Evolutionary conservation across 23 tunicate species (phyloP), one percentile per base, ranked within the genome.

Genomic region (Ascidia mentula): DNA sequence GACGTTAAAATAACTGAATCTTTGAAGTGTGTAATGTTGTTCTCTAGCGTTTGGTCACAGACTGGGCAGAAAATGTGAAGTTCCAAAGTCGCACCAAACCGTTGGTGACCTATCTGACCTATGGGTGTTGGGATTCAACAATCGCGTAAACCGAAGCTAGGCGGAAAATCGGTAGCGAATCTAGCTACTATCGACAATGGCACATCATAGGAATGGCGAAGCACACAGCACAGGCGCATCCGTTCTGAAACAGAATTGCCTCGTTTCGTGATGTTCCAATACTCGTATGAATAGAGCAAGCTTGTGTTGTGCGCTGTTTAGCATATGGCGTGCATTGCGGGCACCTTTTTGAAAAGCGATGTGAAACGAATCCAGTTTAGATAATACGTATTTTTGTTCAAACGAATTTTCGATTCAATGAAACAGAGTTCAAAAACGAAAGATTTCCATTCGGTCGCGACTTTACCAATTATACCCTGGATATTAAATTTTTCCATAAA

Each of bases 141-240:
- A 53, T 53, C 22, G 22, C 1, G 65, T 20, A 28, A 28, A 3
- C 65, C 65, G 13, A 53, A 20, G 65, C 65, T 53, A 28, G 65
- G 65, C 65, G 65, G 65, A 53, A 53, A 53, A 53, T 53, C 65
- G 65, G 65, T 53, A 28, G 28, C 65, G 65, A 53, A 9, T 53
- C 65, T 26, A 5, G 24, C 65, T 20, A 28, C 65, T 5, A 53
- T 5, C 65, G 65, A 53, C 65, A 53, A 53, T 53, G 65, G 65
- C 65, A 9, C 4, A 26, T 53, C 24, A 26, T 20, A 20, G 24
- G 65, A 28, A 53, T 28, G 7, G 13, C 65, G 65, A 9, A 53
- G 65, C 24, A 53, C 65, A 53, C 65, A 53, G 65, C 65, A 20
- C 65, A 53, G 22, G 65, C 24, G 65, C 65, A 53, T 53, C 65